Base-by-base conservation (phyloP, 1,140 invertebrate species). In the Goniozus legneri region DNA sequence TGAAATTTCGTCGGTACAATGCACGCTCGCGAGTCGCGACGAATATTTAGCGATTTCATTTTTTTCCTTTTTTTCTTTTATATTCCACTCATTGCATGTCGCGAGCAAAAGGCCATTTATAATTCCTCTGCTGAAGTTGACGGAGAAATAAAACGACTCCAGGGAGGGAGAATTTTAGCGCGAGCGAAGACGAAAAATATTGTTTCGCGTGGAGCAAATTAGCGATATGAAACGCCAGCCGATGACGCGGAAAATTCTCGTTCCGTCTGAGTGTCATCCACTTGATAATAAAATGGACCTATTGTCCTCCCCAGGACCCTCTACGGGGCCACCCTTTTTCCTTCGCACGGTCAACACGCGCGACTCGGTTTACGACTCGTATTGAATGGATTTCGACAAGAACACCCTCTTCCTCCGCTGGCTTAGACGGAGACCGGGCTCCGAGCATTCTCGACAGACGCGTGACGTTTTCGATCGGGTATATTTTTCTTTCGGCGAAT, bases 251-350 rank as follows among this genome's bases (percentile, higher is more conserved):
- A 24, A 50, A 35, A 27, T 33, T 47, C 36, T 40, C 38, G 32
- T n/a, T 30, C 18, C 13, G n/a, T 47, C 21, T 20, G 45, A 47
- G 40, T 54, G 40, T 32, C 48, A 44, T n/a, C 36, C 50, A 47
- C 56, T 64, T 53, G 49, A 57, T 64, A 67, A 65, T 65, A 65
- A 69, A 71, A 69, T 60, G 54, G 48, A 51, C 59, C 42, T 50
- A 60, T 58, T 59, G 55, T 65, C 54, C 50, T 51, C 47, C 19
- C 48, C 32, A 43, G 38, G 35, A 57, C 48, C 47, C 37, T 50
- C 18, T 6, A 27, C 31, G 48, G 14, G 4, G 12, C 44, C 20
- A 42, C 24, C 13, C 44, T 27, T 6, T 27, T 27, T 27, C 24
- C 24, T n/a, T 27, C 24, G 24, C 24, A 10, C 24, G 10, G 4